phyloP scores from a whole-genome alignment of 2,888 invertebrate species.

The Noctua janthina region DNA sequence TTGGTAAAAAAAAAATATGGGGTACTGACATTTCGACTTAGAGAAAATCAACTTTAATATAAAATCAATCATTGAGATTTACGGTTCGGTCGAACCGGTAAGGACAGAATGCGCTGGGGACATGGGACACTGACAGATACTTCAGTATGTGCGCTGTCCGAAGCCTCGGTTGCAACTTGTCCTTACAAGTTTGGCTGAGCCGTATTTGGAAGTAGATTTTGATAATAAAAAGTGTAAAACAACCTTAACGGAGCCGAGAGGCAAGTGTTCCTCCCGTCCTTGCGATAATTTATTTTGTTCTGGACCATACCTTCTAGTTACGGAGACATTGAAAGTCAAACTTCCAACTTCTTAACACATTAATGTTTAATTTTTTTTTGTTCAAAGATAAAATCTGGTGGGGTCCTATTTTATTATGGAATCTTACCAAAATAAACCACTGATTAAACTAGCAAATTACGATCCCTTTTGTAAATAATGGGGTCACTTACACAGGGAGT shows the following conservation, averaged over 20 bases:
- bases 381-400: background rate
- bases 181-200: background rate
- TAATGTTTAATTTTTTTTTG: background rate
- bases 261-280: background rate
- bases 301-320: background rate
- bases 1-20: background rate
- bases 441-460: background rate
- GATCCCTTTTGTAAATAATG: slow-evolving; percentile 35
- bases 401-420: background rate
- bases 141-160: background rate
- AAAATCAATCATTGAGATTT: background rate
- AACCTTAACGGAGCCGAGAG: background rate
- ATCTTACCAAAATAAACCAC: slow-evolving; percentile 4
- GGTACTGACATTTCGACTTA: background rate
- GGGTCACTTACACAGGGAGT: background rate
- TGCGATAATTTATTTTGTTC: background rate
- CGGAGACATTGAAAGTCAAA: background rate
- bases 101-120: background rate
- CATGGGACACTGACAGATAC: background rate
- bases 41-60: background rate
- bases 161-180: background rate
- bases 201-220: background rate
- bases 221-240: background rate
- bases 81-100: background rate
- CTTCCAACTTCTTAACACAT: background rate